phyloP scores from a whole-genome alignment of 2,888 invertebrate species.

The Fissipunctia ypsillon region DNA sequence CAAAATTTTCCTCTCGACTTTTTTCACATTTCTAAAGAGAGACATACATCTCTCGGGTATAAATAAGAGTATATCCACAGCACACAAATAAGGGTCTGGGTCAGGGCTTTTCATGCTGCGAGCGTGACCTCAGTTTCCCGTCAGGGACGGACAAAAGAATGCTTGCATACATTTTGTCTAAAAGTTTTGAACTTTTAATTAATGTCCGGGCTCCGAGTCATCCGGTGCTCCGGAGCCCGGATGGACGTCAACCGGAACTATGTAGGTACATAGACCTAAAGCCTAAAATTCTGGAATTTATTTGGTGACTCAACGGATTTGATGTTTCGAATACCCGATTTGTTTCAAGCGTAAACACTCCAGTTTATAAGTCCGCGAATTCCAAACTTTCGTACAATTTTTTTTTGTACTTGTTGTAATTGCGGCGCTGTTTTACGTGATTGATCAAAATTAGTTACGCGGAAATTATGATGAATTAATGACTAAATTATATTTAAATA shows the following conservation, averaged over 20 bases:
- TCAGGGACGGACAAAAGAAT: neutral
- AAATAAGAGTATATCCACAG: too few relatives aligned
- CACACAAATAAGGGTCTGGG: neutral
- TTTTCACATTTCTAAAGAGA: neutral
- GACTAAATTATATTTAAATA: too few relatives aligned
- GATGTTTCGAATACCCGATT: neutral
- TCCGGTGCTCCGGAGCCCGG: constrained; percentile 16
- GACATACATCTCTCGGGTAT: neutral
- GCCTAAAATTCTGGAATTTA: neutral
- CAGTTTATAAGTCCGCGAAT: too few relatives aligned
- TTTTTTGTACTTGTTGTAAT: too few relatives aligned
- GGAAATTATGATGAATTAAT: too few relatives aligned
- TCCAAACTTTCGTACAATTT: too few relatives aligned
- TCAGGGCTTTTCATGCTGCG: neutral
- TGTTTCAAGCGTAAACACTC: neutral
- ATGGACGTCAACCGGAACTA: neutral
- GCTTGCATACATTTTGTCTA: constrained; percentile 2
- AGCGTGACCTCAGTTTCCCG: neutral
- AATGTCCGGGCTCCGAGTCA: constrained; percentile 1
- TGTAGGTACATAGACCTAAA: too few relatives aligned
- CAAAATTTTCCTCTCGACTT: neutral
- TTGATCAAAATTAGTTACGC: too few relatives aligned
- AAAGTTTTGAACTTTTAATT: constrained; percentile 25
- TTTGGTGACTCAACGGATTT: neutral
- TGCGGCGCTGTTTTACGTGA: too few relatives aligned